phyloP scores from a whole-genome alignment of 2,888 invertebrate species.

The Poecilus cupreus region DNA sequence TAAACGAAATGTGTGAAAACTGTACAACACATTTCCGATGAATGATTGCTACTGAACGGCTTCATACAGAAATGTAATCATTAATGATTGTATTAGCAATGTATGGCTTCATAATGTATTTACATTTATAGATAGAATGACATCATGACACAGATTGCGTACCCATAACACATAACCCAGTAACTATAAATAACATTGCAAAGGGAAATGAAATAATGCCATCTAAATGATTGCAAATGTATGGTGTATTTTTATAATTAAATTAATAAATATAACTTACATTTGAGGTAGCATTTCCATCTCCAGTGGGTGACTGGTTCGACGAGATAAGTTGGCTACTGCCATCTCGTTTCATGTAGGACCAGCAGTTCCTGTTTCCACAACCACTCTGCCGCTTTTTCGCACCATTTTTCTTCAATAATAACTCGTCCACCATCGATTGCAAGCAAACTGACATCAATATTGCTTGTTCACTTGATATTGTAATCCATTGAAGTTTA shows the following conservation, averaged over 20 bases:
- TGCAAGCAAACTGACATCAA: slow-evolving; percentile 96
- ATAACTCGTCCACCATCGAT: slow-evolving; percentile 95
- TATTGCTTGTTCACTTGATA: slow-evolving; percentile 93
- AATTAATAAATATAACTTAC: slow-evolving; percentile 14
- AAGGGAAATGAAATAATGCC: slow-evolving; percentile 43
- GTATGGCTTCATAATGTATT: too few relatives aligned
- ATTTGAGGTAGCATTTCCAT: slow-evolving; percentile 42
- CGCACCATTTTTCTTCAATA: slow-evolving; percentile 82
- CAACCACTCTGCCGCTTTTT: slow-evolving; percentile 69
- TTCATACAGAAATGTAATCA: too few relatives aligned
- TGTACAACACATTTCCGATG: too few relatives aligned
- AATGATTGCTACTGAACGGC: too few relatives aligned
- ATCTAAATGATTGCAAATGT: neutral
- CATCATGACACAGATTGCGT: too few relatives aligned
- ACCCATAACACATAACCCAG: too few relatives aligned
- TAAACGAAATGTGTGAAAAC: too few relatives aligned
- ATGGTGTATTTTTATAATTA: neutral
- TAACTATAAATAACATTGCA: too few relatives aligned
- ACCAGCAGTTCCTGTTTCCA: slow-evolving; percentile 76
- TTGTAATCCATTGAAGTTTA: slow-evolving; percentile 94
- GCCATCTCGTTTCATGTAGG: slow-evolving; percentile 84
- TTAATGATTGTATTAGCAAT: too few relatives aligned
- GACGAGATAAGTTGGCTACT: slow-evolving; percentile 80
- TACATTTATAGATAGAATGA: too few relatives aligned
- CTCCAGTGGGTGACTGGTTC: slow-evolving; percentile 64